Percentiles rank a stretch among this genome's conserved stretches.
Conservation (phyloP, 2,797 vertebrate genomes). For the Phalanger gymnotis region DNA sequence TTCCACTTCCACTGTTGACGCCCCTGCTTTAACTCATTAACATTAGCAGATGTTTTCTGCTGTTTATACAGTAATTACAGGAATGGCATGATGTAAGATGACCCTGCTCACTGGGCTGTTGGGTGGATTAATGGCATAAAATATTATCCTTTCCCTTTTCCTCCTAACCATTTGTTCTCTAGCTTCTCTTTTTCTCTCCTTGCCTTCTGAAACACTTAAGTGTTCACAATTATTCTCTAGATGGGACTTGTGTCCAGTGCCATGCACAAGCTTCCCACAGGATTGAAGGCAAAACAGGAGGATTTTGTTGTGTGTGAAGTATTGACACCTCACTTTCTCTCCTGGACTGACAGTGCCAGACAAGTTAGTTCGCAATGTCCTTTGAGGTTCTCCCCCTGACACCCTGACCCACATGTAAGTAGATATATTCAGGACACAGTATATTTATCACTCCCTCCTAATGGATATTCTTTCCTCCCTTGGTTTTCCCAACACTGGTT, state of each 20-base stretch:
- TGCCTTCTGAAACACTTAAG: not conserved
- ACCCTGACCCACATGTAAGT: not conserved
- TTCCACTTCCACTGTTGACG: not conserved
- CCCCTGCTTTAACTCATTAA: not conserved
- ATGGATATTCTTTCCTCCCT: no score
- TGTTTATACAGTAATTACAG: not conserved
- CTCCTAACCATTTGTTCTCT: not conserved
- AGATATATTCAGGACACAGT: no score
- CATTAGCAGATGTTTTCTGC: not conserved
- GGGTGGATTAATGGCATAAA: not conserved
- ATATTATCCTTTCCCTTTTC: not conserved
- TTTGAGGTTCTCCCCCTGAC: not conserved
- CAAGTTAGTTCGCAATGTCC: not conserved
- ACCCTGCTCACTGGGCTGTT: not conserved
- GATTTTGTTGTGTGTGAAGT: not conserved
- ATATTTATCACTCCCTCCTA: no score
- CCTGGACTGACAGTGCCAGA: not conserved
- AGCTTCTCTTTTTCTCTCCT: not conserved
- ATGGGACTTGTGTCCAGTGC: not conserved
- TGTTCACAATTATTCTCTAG: not conserved
- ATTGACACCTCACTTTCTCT: not conserved
- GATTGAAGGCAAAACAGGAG: not conserved
- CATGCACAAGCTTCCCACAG: not conserved
- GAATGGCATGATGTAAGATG: not conserved
- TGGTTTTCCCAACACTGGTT: not conserved